Conservation (phyloP, 2,113 vertebrate genomes). For the Hystrix brachyura region DNA sequence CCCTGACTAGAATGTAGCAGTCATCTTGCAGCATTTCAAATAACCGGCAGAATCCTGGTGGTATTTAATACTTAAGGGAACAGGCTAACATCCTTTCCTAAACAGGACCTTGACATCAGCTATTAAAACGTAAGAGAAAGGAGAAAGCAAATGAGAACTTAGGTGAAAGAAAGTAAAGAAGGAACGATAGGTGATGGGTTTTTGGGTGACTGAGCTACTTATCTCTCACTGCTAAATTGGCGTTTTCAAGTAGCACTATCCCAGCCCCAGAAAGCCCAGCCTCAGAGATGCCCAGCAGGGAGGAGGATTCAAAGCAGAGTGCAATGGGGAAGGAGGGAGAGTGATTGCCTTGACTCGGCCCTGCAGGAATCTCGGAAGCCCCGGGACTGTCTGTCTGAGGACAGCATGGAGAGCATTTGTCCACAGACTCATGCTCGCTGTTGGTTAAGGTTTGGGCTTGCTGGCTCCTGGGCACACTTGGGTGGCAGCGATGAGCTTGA, state of each 20-base stretch:
- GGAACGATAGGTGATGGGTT: not conserved
- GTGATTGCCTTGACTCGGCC: not conserved
- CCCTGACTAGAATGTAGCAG: not conserved
- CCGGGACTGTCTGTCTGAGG: not conserved
- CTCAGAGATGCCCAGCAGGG: not conserved
- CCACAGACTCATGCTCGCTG: not conserved
- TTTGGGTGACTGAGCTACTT: not conserved
- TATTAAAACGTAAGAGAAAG: not conserved
- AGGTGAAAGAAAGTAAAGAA: not conserved
- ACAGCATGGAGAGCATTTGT: not conserved
- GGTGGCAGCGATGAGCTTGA: not conserved
- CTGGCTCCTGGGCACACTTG: not conserved
- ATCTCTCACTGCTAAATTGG: not conserved
- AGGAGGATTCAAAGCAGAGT: not conserved
- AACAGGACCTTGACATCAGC: not conserved
- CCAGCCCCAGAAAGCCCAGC: not conserved
- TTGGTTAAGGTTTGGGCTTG: not conserved
- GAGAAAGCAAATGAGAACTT: not conserved
- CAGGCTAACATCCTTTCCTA: not conserved
- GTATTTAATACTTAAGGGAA: not conserved
- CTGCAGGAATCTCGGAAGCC: not conserved
- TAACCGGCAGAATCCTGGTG: not conserved
- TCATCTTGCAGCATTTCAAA: not conserved
- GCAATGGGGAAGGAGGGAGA: not conserved
- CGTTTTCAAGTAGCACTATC: not conserved